Evolutionary conservation across 2,888 invertebrate species (phyloP).

Genomic region (Leucophenga maculata): DNA sequence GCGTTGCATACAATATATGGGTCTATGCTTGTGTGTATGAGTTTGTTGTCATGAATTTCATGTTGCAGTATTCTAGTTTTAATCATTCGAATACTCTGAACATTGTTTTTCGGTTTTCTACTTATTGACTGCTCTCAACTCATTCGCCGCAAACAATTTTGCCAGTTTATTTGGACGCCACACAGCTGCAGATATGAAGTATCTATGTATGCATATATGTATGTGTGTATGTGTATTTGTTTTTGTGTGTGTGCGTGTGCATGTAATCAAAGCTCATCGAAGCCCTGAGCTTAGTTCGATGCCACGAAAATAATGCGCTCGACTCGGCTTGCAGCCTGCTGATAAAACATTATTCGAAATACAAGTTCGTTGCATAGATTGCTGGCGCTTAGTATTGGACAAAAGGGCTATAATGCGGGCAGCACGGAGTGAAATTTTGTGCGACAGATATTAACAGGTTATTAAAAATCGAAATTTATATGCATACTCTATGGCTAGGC

Average conservation of each 20-base stretch:
- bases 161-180: conserved; percentile 6
- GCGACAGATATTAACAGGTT: conserved; percentile 21
- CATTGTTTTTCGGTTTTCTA: conserved; percentile 52
- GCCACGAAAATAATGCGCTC: conserved; percentile 12
- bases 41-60: conserved; percentile 41
- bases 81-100: conserved; percentile 64
- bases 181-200: conserved; percentile 55
- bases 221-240: background rate
- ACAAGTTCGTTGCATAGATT: conserved; percentile 6
- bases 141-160: background rate
- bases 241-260: conserved; percentile 6
- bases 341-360: conserved; percentile 20
- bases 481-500: background rate
- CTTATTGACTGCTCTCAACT: conserved; percentile 8
- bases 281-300: conserved; percentile 7
- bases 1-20: conserved; percentile 10
- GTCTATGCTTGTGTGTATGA: conserved; percentile 22
- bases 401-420: background rate
- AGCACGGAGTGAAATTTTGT: background rate
- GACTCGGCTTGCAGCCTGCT: conserved; percentile 9
- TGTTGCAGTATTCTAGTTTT: conserved; percentile 59
- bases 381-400: background rate
- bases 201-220: conserved; percentile 42
- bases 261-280: background rate
- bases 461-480: conserved; percentile 19